Conservation (phyloP, 2,113 vertebrate species). For the Centropus unirufus region DNA sequence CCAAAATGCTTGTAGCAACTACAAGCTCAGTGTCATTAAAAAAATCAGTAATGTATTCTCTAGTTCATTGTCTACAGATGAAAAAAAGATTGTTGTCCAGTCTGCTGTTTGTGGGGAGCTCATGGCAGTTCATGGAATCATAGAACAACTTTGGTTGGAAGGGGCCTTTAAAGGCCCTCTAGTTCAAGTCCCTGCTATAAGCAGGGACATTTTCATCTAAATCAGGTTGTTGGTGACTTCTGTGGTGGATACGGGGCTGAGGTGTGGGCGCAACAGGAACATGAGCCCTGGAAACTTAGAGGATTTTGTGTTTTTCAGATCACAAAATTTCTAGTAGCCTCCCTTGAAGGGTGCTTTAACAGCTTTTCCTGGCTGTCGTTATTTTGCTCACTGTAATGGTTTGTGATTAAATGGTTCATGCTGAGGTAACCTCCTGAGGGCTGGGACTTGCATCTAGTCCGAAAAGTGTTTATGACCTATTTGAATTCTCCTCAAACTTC, state of each 20-base stretch:
- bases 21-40: not conserved
- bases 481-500: not conserved
- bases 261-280: not conserved
- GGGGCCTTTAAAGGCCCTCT: too few species aligned
- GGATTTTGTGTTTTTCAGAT: not conserved
- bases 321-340: not conserved
- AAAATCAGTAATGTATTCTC: not conserved
- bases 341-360: not conserved
- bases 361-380: not conserved
- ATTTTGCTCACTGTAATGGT: not conserved
- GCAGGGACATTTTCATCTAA: too few species aligned
- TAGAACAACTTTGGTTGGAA: too few species aligned
- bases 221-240: not conserved
- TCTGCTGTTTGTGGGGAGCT: not conserved
- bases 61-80: not conserved
- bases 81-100: not conserved
- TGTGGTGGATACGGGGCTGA: not conserved
- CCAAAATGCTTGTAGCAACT: not conserved
- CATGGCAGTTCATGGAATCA: not conserved
- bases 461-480: not conserved
- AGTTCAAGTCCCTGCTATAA: too few species aligned
- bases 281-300: not conserved
- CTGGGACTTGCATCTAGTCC: not conserved
- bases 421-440: not conserved
- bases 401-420: not conserved